phyloP scores from a whole-genome alignment of 2,888 invertebrate genomes.

The Apantesis nais region DNA sequence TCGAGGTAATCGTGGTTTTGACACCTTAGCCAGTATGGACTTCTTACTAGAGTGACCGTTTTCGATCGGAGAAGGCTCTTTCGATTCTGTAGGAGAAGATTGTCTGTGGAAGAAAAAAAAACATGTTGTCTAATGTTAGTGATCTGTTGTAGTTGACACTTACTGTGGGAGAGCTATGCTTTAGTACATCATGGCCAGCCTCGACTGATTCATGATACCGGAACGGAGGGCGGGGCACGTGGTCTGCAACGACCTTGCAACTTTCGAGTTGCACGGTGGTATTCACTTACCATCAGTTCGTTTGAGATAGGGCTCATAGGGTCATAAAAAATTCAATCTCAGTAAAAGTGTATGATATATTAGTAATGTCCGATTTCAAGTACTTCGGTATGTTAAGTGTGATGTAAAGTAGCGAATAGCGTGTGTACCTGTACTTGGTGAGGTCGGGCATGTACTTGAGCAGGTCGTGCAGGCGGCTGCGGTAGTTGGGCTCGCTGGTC shows the following conservation, averaged over 20 bases:
- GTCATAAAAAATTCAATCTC: too few species aligned
- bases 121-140: background rate
- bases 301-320: too few species aligned
- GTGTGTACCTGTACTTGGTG: constrained; percentile 51
- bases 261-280: too few species aligned
- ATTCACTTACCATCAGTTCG: too few species aligned
- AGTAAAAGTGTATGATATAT: too few species aligned
- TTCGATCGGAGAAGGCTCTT: constrained; percentile 64
- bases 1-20: constrained; percentile 69
- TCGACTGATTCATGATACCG: too few species aligned
- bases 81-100: constrained; percentile 59
- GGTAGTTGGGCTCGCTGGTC: constrained; percentile 73
- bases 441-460: constrained; percentile 70
- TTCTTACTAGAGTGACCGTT: constrained; percentile 65
- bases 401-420: background rate
- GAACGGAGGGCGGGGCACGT: too few species aligned
- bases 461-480: constrained; percentile 62
- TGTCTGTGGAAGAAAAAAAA: constrained; percentile 49
- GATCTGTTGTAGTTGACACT: too few species aligned
- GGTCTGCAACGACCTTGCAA: too few species aligned
- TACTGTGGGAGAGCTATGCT: background rate
- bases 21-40: constrained; percentile 73
- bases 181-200: background rate
- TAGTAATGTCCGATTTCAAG: too few species aligned
- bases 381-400: background rate